These are phyloP conservation scores for Anhinga rufa DNA, from an alignment of 2,113 vertebrate species.

Conservation along the genomic window DNA sequence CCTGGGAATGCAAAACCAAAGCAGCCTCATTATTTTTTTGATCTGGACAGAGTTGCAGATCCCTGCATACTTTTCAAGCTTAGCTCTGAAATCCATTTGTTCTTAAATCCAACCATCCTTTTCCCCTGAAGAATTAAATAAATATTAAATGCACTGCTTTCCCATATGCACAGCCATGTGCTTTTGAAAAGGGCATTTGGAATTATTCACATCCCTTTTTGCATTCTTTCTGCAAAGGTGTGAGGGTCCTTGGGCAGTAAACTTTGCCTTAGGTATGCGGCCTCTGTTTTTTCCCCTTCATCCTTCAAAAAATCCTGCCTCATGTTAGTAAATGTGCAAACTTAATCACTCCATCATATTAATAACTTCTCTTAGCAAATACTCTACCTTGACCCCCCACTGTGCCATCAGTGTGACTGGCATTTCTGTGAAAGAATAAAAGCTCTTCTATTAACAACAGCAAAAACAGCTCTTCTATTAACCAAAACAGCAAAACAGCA, in stretches of 20 bases:
- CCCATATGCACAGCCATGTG: neutral
- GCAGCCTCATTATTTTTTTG: neutral
- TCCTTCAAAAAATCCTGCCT: neutral
- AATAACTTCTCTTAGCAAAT: neutral
- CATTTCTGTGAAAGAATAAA: neutral
- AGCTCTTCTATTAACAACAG: neutral
- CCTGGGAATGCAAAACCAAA: neutral
- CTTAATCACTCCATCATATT: neutral
- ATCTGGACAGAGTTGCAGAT: neutral
- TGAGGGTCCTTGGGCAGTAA: neutral
- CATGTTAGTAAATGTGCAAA: neutral
- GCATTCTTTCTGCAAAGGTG: neutral
- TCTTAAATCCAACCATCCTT: neutral
- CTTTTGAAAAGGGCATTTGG: neutral
- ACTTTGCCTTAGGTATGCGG: neutral
- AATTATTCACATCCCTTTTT: neutral
- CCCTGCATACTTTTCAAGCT: neutral
- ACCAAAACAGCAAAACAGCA: neutral
- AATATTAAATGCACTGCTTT: neutral
- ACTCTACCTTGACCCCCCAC: neutral
- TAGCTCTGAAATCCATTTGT: neutral
- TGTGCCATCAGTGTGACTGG: neutral
- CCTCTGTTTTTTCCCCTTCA: neutral
- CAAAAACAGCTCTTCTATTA: neutral
- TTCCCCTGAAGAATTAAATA: neutral